Evolutionary conservation across 2,113 vertebrate genomes (phyloP).

Genomic region (Canis aureus): DNA sequence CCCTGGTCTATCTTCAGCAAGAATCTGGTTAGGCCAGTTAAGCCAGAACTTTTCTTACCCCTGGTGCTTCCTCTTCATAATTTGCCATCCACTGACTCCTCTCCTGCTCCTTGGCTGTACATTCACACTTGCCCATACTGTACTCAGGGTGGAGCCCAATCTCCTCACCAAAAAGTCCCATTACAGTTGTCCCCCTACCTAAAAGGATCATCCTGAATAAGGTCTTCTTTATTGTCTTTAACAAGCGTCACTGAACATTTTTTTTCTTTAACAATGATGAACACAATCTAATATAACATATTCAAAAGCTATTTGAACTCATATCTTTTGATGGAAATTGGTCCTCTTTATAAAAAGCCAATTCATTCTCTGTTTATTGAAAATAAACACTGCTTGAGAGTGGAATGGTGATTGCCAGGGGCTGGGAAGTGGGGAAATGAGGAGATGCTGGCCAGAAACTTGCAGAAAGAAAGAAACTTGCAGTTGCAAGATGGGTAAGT

Average conservation of each 20-base stretch:
- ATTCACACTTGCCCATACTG: not conserved
- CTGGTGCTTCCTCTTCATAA: not conserved
- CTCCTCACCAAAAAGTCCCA: not conserved
- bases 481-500: not conserved
- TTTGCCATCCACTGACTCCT: not conserved
- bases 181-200: no score
- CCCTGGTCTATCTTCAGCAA: not conserved
- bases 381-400: not conserved
- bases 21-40: not conserved
- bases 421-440: not conserved
- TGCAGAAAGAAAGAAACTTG: not conserved
- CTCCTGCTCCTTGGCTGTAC: not conserved
- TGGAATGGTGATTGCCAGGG: not conserved
- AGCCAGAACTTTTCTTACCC: not conserved
- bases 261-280: not conserved
- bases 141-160: not conserved
- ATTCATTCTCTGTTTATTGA: not conserved
- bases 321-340: not conserved
- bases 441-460: not conserved
- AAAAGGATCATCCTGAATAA: not conserved
- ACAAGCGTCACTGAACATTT: not conserved
- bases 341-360: slow-evolving; percentile 26
- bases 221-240: not conserved
- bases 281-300: not conserved
- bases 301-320: not conserved